Base-by-base conservation (phyloP, 2,113 vertebrate species). In the Oryzias javanicus region DNA sequence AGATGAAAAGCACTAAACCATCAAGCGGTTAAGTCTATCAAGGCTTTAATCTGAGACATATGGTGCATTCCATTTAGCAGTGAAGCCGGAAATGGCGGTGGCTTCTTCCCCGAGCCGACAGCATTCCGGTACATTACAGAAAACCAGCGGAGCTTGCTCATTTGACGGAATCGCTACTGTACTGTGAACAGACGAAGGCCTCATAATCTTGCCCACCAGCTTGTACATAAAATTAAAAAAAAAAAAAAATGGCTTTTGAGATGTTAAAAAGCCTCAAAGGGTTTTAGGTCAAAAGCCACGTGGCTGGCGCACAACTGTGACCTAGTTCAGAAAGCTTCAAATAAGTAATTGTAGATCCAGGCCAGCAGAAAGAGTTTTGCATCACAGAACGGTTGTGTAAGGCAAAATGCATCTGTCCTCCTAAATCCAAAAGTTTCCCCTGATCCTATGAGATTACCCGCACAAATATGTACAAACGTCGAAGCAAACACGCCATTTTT, bases 281-380 rank as follows among this genome's bases (percentile, higher is more conserved):
- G 4, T 58, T 69, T 70, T 61, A 50, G 44, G 67, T 63, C 42
- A 64, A 68, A 74, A 56, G 64, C 25, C 62, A 53, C 67, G 25
- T 49, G 41, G 66, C 48, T 47, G 60, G 42, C 54, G 63, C 46
- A 51, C 47, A 68, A 70, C 19, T n/a, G 13, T 59, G 69, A 55
- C 78, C 78, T 63, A 70, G 60, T 78, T 81, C 73, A 65, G 12
- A 29, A 35, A 42, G 35, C 35, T 47, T 57, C 68, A 64, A 81
- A 71, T 60, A 78, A 66, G 55, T 61, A 48, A 65, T 24, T 54
- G 4, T 59, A 71, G 48, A 81, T 74, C 64, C 58, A 69, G 76
- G 72, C 61, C 76, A 22, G 47, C 35, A 35, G 35, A 12, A 35
- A 35, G 35, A 35, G 35, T 35, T 35, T 12, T 35, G 35, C 35